Conservation (phyloP, 2,888 invertebrate species). For the Drosophila anomelani region DNA sequence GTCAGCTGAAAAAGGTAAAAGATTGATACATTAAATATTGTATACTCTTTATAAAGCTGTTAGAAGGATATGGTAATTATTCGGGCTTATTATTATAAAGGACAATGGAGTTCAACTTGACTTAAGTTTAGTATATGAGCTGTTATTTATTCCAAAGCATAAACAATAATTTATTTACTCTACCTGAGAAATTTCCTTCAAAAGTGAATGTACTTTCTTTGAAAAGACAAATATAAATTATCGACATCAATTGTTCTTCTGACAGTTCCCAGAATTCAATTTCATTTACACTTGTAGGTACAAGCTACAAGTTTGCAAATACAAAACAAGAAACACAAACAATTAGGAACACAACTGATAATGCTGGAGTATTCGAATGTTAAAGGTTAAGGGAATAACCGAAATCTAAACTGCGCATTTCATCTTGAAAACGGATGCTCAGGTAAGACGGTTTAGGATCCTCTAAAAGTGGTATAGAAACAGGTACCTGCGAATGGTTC, state of each 20-base stretch:
- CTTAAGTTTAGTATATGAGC: no score
- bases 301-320: conserved; percentile 19
- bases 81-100: not conserved
- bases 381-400: conserved; percentile 34
- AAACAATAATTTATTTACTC: no score
- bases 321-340: conserved; percentile 37
- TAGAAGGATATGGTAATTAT: rapidly evolving
- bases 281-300: conserved; percentile 35
- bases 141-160: not conserved
- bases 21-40: not conserved
- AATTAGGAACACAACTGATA: conserved; percentile 32
- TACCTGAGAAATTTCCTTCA: not conserved
- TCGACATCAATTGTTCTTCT: conserved; percentile 12
- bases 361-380: conserved; percentile 11
- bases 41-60: not conserved
- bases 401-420: conserved; percentile 17
- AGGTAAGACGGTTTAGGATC: conserved; percentile 14
- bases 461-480: not conserved
- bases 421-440: not conserved
- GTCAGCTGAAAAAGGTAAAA: not conserved
- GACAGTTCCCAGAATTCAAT: conserved; percentile 51
- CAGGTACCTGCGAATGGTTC: not conserved
- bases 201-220: not conserved
- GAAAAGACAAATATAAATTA: not conserved
- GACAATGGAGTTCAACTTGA: not conserved